phyloP scores from a whole-genome alignment of 2,888 invertebrate genomes.

The Nymphalis polychloros region DNA sequence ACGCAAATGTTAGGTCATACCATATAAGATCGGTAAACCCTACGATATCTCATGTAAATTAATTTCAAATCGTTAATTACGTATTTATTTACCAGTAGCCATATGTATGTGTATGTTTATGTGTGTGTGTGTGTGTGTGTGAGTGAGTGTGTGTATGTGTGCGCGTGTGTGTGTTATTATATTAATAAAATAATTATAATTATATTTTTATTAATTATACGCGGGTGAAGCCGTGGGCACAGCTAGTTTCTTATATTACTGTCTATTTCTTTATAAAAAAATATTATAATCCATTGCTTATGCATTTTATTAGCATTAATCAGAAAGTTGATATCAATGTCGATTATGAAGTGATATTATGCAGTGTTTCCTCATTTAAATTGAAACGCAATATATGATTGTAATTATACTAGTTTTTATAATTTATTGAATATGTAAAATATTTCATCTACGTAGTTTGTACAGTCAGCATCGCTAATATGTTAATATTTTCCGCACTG shows the following conservation, averaged over 20 bases:
- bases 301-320: conserved; percentile 19
- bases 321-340: conserved; percentile 16
- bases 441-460: neutral
- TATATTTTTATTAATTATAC: too few species aligned
- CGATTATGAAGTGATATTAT: conserved; percentile 4
- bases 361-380: conserved; percentile 7
- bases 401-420: conserved; percentile 8
- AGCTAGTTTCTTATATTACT: neutral
- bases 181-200: too few species aligned
- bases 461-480: neutral
- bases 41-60: too few species aligned
- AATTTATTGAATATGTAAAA: conserved; percentile 8
- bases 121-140: too few species aligned
- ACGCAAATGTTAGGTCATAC: too few species aligned
- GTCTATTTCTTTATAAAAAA: neutral
- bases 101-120: too few species aligned
- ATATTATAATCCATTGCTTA: neutral
- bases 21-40: too few species aligned
- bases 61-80: too few species aligned
- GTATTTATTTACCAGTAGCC: too few species aligned
- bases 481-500: neutral
- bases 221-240: too few species aligned
- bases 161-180: too few species aligned
- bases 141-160: too few species aligned
- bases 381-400: neutral